Evolutionary conservation across 2,888 invertebrate species (phyloP).

Genomic region (Apeira syringaria): DNA sequence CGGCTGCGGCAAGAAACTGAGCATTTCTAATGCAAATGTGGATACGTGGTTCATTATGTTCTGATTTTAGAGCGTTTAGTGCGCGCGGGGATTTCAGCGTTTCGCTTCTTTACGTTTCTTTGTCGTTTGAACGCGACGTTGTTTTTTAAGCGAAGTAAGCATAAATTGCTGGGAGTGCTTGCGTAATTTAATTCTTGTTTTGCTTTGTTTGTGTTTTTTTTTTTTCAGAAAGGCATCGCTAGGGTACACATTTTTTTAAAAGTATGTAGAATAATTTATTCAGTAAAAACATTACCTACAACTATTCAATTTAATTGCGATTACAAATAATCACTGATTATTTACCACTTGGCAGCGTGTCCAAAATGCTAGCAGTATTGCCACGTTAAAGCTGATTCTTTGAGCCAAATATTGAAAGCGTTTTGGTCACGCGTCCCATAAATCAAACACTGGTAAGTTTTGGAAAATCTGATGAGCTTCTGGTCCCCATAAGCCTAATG

Average conservation of each 20-base stretch:
- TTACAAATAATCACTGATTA: too few species aligned
- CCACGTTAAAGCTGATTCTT: too few species aligned
- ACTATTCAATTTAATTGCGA: too few species aligned
- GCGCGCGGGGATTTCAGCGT: constrained; percentile 37
- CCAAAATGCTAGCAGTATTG: too few species aligned
- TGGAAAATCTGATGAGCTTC: too few species aligned
- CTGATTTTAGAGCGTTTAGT: constrained; percentile 69
- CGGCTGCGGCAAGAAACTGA: constrained; percentile 46
- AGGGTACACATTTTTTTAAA: neutral
- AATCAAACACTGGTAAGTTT: too few species aligned
- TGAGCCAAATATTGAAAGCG: too few species aligned
- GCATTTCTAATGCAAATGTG: constrained; percentile 66
- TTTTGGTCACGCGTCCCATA: too few species aligned
- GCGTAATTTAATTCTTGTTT: constrained; percentile 31
- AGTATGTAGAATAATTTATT: too few species aligned
- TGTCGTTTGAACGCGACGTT: constrained; percentile 31
- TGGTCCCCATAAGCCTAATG: too few species aligned
- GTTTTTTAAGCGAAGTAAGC: constrained; percentile 31
- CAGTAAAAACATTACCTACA: too few species aligned
- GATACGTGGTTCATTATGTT: constrained; percentile 69
- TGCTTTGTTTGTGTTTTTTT: constrained; percentile 12
- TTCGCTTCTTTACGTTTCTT: constrained; percentile 38
- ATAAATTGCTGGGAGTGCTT: constrained; percentile 32
- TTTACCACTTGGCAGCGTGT: too few species aligned
- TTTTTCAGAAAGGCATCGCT: constrained; percentile 12